Conservation (phyloP, 2,113 vertebrate genomes). For the Poeciliopsis occidentalis region DNA sequence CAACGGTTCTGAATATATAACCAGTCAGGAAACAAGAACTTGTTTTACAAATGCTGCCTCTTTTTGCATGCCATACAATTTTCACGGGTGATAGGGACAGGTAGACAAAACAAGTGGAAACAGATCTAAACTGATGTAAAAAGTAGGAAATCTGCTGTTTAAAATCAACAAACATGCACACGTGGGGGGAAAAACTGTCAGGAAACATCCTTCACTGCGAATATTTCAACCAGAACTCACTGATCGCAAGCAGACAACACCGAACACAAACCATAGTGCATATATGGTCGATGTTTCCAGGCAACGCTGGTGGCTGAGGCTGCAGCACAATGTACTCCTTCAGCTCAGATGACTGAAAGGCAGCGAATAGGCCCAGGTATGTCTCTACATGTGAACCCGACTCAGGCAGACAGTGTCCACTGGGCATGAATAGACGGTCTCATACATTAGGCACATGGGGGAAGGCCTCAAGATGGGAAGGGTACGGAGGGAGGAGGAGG, state of each 20-base stretch:
- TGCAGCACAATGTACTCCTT: neutral
- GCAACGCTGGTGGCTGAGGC: neutral
- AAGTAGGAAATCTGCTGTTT: neutral
- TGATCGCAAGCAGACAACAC: neutral
- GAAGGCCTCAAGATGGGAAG: conserved; percentile 52
- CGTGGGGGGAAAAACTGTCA: no score
- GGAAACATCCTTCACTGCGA: no score
- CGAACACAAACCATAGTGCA: neutral
- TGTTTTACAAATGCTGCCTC: neutral
- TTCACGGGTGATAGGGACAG: neutral
- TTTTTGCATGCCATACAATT: neutral
- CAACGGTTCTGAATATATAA: neutral
- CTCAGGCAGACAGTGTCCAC: conserved; percentile 63
- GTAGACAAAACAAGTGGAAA: neutral
- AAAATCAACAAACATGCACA: neutral
- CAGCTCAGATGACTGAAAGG: conserved; percentile 21
- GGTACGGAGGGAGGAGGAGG: conserved; percentile 47
- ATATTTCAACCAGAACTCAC: neutral
- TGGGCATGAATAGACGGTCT: conserved; percentile 75
- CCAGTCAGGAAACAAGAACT: neutral
- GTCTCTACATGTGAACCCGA: conserved; percentile 13
- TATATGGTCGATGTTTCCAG: neutral
- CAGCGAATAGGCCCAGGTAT: conserved; percentile 19
- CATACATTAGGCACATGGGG: conserved; percentile 50
- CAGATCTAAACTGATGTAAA: neutral